Evolutionary conservation across 2,797 vertebrate species (phyloP), one percentile per base, ranked within the genome.

Genomic region (Pseudomugil tenellus): DNA sequence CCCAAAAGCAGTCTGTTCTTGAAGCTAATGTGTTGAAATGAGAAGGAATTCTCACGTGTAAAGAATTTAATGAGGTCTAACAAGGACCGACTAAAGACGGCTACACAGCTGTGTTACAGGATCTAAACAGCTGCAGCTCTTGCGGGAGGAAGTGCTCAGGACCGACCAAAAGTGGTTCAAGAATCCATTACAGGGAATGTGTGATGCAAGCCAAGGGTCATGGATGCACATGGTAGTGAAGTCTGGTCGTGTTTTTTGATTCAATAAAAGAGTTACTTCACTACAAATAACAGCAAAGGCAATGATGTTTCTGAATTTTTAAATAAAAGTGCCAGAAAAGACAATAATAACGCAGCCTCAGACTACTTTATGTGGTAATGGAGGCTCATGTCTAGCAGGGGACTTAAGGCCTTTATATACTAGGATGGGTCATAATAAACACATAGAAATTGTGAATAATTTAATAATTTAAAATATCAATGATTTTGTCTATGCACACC

Each of bases 1-100:
- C n/a, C n/a, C n/a, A n/a, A n/a, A n/a, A n/a, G n/a, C 43, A 46
- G 43, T n/a, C 43, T 46, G 43, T n/a, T 53, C 25, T 17, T 53
- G 25, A 46, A 46, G 43, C 26, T 51, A 25, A 51, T 29, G 51
- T 53, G 26, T 28, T 29, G 51, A 6, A 53, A 28, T 28, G 16
- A 53, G 14, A 53, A 29, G 23, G 16, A 53, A 53, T 53, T 16
- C 6, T 7, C 7, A 28, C 26, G 14, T 13, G 25, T 49, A 28
- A 53, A 6, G 14, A 16, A 16, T 53, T 16, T 26, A 53, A 16
- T 17, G 3, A 16, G 14, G 13, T 52, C 14, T 52, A 26, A 26
- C 49, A 52, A 28, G 49, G 14, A 28, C 6, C 26, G 8, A 29
- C 13, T 53, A 28, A 8, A 6, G 51, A 53, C 8, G 51, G 26